Evolutionary conservation across 2,797 vertebrate species (phyloP).

Genomic region (Sandelia bainsii): DNA sequence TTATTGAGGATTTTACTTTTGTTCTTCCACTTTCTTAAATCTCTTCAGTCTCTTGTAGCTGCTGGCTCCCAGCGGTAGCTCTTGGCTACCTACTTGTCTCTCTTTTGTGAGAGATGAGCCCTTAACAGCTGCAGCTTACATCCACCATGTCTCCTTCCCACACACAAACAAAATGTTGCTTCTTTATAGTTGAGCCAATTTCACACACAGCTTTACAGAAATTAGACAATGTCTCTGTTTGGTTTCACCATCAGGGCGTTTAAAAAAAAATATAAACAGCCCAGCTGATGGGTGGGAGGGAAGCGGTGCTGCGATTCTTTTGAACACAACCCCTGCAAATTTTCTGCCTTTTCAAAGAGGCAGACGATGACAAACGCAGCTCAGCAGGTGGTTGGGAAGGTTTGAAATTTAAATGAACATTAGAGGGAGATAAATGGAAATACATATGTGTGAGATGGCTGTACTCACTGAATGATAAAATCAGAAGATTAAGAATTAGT

Average conservation of each 20-base stretch:
- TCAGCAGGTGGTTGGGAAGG: slow-evolving; percentile 24
- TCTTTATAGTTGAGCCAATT: slow-evolving; percentile 69
- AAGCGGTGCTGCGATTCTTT: slow-evolving; percentile 33
- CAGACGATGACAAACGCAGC: slow-evolving; percentile 12
- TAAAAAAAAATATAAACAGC: slow-evolving; percentile 7
- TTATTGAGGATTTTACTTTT: slow-evolving; percentile 62
- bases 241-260: slow-evolving; percentile 51
- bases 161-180: slow-evolving; percentile 11
- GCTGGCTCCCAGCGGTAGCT: slow-evolving; percentile 64
- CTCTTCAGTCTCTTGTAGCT: slow-evolving; percentile 49
- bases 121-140: slow-evolving; percentile 74
- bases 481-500: slow-evolving; percentile 19
- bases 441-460: not conserved
- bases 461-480: slow-evolving; percentile 28
- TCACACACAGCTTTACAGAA: slow-evolving; percentile 70
- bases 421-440: slow-evolving; percentile 22
- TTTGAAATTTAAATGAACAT: slow-evolving; percentile 37
- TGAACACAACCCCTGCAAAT: slow-evolving; percentile 58
- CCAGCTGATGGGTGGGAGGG: slow-evolving; percentile 55
- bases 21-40: slow-evolving; percentile 59
- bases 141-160: slow-evolving; percentile 51
- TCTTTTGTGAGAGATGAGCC: slow-evolving; percentile 70
- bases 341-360: slow-evolving; percentile 34
- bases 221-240: slow-evolving; percentile 62
- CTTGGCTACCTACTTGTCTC: slow-evolving; percentile 60